Conservation (phyloP, 92 coral and sea anemone species). For the Diadumene lineata region DNA sequence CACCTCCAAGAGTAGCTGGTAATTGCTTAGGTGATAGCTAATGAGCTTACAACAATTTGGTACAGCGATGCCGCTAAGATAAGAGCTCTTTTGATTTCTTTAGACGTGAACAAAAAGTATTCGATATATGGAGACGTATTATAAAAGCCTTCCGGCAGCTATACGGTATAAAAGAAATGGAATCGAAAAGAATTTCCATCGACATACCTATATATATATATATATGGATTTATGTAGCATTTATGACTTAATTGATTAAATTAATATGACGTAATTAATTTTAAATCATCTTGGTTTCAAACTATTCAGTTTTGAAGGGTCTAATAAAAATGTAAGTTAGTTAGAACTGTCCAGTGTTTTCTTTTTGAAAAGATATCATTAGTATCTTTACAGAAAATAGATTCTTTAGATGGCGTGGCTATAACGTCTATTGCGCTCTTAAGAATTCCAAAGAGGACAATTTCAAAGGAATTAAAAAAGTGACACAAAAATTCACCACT, state of each 20-base stretch:
- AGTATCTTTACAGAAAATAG: no score
- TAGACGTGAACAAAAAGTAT: conserved; percentile 14
- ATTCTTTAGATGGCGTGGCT: no score
- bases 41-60: conserved; percentile 27
- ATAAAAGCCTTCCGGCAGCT: conserved; percentile 13
- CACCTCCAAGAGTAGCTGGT: conserved; percentile 24
- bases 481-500: no score
- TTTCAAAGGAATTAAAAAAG: no score
- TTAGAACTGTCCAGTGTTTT: not conserved
- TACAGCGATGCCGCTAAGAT: conserved; percentile 20
- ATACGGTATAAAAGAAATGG: not conserved
- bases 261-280: no score
- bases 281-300: no score
- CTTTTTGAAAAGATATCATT: no score
- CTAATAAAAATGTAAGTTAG: not conserved
- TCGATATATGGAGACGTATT: no score
- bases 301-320: not conserved
- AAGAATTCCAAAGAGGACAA: no score
- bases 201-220: not conserved
- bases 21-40: conserved; percentile 32
- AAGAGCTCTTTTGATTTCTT: not conserved
- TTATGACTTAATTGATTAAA: not conserved
- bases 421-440: no score
- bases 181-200: not conserved
- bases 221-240: not conserved